phyloP scores from a whole-genome alignment of 2,797 vertebrate species.

The Coregonus suidteri region DNA sequence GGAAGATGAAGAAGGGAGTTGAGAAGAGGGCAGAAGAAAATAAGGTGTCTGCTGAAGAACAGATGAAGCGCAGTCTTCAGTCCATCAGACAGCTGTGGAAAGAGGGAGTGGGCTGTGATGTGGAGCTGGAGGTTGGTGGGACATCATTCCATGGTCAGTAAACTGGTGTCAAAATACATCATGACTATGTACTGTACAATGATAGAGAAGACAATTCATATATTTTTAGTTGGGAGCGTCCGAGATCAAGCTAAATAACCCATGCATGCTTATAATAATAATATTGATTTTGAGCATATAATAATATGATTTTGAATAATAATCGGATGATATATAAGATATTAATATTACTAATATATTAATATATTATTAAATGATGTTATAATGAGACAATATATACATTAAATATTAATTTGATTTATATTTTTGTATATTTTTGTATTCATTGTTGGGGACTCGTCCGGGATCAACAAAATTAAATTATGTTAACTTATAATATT shows the following conservation, averaged over 20 bases:
- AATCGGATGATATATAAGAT: too few species aligned
- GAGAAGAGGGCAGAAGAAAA: conserved; percentile 20
- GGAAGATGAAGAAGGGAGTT: neutral
- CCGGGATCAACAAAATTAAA: too few species aligned
- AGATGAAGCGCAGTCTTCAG: conserved; percentile 58
- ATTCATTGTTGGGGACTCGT: too few species aligned
- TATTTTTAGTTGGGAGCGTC: neutral
- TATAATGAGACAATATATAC: too few species aligned
- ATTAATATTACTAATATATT: too few species aligned
- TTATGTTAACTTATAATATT: too few species aligned
- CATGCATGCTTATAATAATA: neutral
- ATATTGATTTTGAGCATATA: neutral
- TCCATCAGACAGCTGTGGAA: conserved; percentile 60
- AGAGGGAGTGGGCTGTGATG: conserved; percentile 69
- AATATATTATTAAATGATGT: too few species aligned
- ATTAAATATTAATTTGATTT: too few species aligned
- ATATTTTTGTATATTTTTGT: too few species aligned
- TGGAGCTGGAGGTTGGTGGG: conserved; percentile 65
- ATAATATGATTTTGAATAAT: too few species aligned
- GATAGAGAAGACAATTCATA: neutral
- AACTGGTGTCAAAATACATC: neutral
- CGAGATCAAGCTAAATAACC: conserved; percentile 19
- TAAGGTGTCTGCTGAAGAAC: conserved; percentile 32
- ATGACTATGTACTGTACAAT: neutral
- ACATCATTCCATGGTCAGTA: conserved; percentile 66